Conservation (phyloP, 1,140 invertebrate genomes). For the Phymastichus coffea region DNA sequence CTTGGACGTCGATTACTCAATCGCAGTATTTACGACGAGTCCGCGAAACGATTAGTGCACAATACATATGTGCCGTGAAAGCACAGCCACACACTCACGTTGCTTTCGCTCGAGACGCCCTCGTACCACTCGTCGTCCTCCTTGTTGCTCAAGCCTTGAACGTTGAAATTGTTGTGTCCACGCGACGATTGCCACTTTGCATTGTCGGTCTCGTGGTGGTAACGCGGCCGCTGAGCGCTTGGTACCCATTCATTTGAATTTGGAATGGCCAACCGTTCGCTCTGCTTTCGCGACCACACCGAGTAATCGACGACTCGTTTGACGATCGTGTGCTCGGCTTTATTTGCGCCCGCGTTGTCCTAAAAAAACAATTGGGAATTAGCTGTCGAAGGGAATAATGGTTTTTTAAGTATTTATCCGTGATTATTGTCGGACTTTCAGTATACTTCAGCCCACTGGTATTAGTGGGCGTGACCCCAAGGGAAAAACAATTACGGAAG, state of each 20-base stretch:
- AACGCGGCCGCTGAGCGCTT: not conserved
- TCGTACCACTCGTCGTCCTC: slow-evolving; percentile 35
- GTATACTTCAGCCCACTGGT: too few relatives aligned
- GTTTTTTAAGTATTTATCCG: too few relatives aligned
- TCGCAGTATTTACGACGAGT: too few relatives aligned
- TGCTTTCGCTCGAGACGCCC: slow-evolving; percentile 36
- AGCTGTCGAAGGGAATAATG: too few relatives aligned
- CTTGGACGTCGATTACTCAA: too few relatives aligned
- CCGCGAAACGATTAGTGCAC: not conserved
- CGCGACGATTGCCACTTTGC: not conserved
- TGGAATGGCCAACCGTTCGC: not conserved
- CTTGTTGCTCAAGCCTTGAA: not conserved
- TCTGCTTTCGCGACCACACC: not conserved
- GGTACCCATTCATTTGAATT: not conserved
- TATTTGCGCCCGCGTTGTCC: too few relatives aligned
- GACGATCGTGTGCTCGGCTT: not conserved
- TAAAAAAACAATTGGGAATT: too few relatives aligned
- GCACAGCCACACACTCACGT: slow-evolving; percentile 33
- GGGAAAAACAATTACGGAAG: too few relatives aligned
- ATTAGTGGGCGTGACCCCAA: too few relatives aligned
- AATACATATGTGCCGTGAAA: too few relatives aligned
- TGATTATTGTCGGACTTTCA: too few relatives aligned
- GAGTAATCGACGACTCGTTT: not conserved
- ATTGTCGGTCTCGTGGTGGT: not conserved
- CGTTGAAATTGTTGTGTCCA: slow-evolving; percentile 3